phyloP scores from a whole-genome alignment of 2,797 vertebrate genomes.

The Numenius phaeopus region DNA sequence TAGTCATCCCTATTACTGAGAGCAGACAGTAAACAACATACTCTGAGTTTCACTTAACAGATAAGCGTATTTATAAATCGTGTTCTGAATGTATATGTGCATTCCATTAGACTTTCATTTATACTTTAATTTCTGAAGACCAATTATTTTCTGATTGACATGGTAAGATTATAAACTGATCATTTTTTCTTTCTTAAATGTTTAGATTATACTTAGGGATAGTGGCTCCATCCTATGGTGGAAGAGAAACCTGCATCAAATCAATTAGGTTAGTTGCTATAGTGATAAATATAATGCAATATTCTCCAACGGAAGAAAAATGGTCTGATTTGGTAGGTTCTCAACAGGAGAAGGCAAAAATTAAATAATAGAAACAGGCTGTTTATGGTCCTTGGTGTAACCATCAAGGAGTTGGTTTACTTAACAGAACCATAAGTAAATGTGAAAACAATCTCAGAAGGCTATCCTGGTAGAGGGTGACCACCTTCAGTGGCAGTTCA shows the following conservation, averaged over 20 bases:
- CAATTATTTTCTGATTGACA: background rate
- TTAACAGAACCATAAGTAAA: background rate
- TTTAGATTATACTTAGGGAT: conserved; percentile 73
- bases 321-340: conserved; percentile 13
- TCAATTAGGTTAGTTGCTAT: conserved; percentile 82
- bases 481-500: background rate
- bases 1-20: background rate
- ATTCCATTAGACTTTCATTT: background rate
- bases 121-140: conserved; percentile 22
- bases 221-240: conserved; percentile 94
- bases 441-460: background rate
- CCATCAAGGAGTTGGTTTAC: background rate
- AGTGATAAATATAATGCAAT: conserved; percentile 75
- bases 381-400: background rate
- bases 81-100: background rate
- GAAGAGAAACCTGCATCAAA: conserved; percentile 82
- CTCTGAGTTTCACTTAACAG: background rate
- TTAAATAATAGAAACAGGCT: background rate
- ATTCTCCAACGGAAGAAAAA: conserved; percentile 55
- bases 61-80: background rate
- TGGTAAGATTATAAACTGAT: conserved; percentile 20
- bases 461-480: background rate
- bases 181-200: conserved; percentile 15
- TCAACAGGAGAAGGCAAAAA: background rate
- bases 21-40: background rate